phyloP scores from a whole-genome alignment of 2,113 vertebrate genomes.

The Corvus hawaiiensis region DNA sequence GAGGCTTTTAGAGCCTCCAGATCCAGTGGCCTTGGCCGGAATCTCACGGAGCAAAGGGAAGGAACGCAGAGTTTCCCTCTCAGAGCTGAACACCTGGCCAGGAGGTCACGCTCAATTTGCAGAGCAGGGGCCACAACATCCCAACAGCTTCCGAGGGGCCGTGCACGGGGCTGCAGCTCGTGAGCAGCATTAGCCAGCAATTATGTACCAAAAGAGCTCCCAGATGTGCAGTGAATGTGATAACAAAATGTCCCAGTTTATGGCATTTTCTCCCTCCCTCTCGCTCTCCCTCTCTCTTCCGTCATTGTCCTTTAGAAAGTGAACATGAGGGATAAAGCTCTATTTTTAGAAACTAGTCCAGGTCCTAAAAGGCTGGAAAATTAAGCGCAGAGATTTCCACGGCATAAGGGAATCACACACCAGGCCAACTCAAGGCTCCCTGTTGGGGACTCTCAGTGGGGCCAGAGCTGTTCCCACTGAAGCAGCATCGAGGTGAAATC shows the following conservation, averaged over 20 bases:
- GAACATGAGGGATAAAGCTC: neutral
- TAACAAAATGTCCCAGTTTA: neutral
- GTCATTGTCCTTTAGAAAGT: slow-evolving; percentile 1
- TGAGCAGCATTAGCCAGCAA: neutral
- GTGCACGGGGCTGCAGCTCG: neutral
- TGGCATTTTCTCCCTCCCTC: neutral
- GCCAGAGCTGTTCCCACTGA: neutral
- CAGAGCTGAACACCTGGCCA: neutral
- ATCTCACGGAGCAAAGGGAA: neutral
- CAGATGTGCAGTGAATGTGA: slow-evolving; percentile 24
- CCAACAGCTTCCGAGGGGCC: neutral
- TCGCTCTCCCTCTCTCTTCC: neutral
- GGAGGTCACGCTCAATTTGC: neutral
- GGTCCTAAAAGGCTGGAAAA: neutral
- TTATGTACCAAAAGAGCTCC: slow-evolving; percentile 1
- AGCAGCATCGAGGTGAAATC: neutral
- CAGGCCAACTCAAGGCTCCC: neutral
- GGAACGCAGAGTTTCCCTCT: neutral
- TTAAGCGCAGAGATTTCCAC: neutral
- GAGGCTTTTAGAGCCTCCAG: neutral
- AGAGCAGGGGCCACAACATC: neutral
- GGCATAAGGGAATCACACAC: neutral
- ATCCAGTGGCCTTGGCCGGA: neutral
- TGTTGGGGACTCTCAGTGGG: neutral
- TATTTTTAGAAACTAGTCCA: neutral